phyloP scores from a whole-genome alignment of 2,113 vertebrate species.

The Hucho hucho region DNA sequence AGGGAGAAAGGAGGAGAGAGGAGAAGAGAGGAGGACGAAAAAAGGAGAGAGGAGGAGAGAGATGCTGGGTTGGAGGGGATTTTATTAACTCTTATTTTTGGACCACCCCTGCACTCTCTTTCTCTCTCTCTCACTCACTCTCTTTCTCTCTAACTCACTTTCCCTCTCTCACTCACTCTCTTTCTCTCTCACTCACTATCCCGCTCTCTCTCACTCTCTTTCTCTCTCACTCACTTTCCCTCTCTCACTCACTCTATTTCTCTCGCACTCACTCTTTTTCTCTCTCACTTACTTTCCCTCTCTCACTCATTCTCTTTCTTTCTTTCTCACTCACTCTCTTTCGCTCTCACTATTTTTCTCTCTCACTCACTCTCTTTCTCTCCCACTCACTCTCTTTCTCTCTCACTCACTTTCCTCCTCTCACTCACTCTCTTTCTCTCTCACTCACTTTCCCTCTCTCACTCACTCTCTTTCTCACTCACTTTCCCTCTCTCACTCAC shows the following conservation, averaged over 20 bases:
- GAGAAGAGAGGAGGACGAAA: too few relatives aligned
- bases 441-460: accelerated
- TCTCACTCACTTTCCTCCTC: background rate
- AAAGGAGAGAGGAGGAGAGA: conserved; percentile 27
- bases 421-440: accelerated
- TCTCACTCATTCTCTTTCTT: too few relatives aligned
- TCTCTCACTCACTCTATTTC: too few relatives aligned
- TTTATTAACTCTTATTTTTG: conserved; percentile 71
- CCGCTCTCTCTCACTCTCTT: conserved; percentile 19
- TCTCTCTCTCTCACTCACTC: background rate
- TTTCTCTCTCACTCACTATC: conserved; percentile 27
- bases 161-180: background rate
- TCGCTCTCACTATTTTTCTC: too few relatives aligned
- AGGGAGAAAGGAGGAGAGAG: too few relatives aligned
- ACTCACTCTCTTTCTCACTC: too few relatives aligned
- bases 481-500: too few relatives aligned
- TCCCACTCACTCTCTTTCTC: conserved; percentile 24
- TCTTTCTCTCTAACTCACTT: conserved; percentile 18
- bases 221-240: conserved; percentile 24
- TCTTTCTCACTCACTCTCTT: too few relatives aligned
- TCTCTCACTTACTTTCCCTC: accelerated
- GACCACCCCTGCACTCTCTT: conserved; percentile 55
- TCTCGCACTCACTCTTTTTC: accelerated
- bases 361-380: background rate
- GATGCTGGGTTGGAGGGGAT: conserved; percentile 35